Base-by-base conservation (phyloP, 1,140 invertebrate genomes). In the Pseudomyrmex sp. region DNA sequence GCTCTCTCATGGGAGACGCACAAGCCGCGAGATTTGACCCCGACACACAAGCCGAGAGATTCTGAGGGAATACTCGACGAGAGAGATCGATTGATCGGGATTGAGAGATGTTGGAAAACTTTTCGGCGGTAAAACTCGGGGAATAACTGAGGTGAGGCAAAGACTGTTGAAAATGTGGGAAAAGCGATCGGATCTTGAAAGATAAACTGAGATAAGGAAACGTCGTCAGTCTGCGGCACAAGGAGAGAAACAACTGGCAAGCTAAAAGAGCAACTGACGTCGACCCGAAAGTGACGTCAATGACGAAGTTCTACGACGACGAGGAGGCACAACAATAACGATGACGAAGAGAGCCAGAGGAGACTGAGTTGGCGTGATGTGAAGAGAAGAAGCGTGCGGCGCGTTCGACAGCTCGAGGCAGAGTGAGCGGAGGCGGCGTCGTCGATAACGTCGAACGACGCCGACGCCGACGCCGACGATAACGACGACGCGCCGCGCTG, bases 341-440 rank as follows among this genome's bases (percentile, higher is more conserved):
- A 62, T n/a, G 62, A 50, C 26, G 48, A 68, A 52, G 56, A 80
- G 58, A 10, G 48, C 20, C 35, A 35, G 18, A 44, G 35, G 23
- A 20, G 50, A 58, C 35, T 2, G 87, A 77, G 50, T 56, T 54
- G 58, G 9, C 15, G 48, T 44, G 18, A 26, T 46, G 18, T 35
- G 74, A 15, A 68, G 52, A 18, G 46, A 35, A 8, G 56, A 82
- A 50, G 48, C 87, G 90, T 86, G 85, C 84, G 83, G 85, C 87
- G 84, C 91, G 91, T 90, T 92, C 89, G 87, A 89, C 92, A 90
- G 91, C 88, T 91, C 91, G 86, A 88, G 89, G 91, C 91, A 90
- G 90, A 93, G 88, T 93, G 91, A 92, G 86, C 86, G 85, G 80
- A 72, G 74, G 73, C 82, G 75, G 20, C 76, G 73, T 63, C 82